A percentile compares a stretch with the other conserved stretches of the same genome.
phyloP scores from a whole-genome alignment of 2,113 vertebrate genomes.

The Gnathonemus longibarbis region DNA sequence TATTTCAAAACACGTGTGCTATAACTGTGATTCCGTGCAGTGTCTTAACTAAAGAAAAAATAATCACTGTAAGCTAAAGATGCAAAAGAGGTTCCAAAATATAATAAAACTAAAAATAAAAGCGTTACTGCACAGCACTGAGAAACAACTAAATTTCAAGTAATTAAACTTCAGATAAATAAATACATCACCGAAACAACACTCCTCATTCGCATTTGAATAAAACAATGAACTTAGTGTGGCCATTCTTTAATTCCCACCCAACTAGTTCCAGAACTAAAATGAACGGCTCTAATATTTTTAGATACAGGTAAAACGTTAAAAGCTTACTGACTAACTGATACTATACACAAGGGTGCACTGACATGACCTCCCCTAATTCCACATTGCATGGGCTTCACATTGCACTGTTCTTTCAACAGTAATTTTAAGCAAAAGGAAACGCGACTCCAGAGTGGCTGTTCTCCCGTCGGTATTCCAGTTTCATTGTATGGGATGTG shows the following conservation, averaged over 20 bases:
- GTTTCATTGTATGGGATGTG: not conserved
- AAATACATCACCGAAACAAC: slow-evolving; percentile 61
- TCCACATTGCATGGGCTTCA: slow-evolving; percentile 30
- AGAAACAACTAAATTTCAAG: slow-evolving; percentile 58
- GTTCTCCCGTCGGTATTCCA: not conserved
- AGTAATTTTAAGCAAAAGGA: slow-evolving; percentile 13
- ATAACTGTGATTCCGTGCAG: slow-evolving; percentile 19
- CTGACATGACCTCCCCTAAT: slow-evolving; percentile 14
- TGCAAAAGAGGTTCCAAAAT: slow-evolving; percentile 43
- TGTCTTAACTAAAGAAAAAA: slow-evolving; percentile 22
- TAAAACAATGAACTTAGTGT: slow-evolving; percentile 45
- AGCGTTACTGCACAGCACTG: slow-evolving; percentile 53
- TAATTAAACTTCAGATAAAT: slow-evolving; percentile 66
- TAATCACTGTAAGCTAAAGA: slow-evolving; percentile 27
- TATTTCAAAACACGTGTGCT: slow-evolving; percentile 32
- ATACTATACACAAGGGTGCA: slow-evolving; percentile 31
- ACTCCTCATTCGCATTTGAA: slow-evolving; percentile 51
- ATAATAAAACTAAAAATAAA: slow-evolving; percentile 37
- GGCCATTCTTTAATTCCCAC: slow-evolving; percentile 40
- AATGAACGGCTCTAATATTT: slow-evolving; percentile 38
- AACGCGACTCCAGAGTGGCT: not conserved
- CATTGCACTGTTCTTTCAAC: slow-evolving; percentile 33
- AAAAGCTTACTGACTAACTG: slow-evolving; percentile 23
- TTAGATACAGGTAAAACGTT: slow-evolving; percentile 28
- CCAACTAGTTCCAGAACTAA: slow-evolving; percentile 32